Percentiles rank a stretch among this genome's conserved stretches.
phyloP scores from a whole-genome alignment of 2,888 invertebrate genomes.

The Chirona hameri region DNA sequence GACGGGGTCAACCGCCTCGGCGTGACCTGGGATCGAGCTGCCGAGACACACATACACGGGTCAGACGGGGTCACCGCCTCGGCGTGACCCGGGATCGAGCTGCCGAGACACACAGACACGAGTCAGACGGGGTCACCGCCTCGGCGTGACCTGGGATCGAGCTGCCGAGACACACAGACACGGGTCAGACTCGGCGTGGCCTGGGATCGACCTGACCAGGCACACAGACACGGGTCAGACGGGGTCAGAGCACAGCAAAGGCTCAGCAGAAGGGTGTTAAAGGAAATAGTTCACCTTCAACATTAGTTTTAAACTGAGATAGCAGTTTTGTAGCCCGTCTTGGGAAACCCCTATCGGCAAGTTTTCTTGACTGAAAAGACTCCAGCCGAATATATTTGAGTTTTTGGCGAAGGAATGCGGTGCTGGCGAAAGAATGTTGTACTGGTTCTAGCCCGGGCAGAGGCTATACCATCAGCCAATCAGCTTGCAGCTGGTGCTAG shows the following conservation, averaged over 20 bases:
- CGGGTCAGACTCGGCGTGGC: conserved; percentile 73
- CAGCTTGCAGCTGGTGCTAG: too few species aligned
- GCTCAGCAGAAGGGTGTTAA: too few species aligned
- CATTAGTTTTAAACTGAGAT: too few species aligned
- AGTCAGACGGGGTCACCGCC: conserved; percentile 73
- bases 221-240: neutral
- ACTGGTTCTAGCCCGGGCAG: too few species aligned
- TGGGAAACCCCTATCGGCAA: too few species aligned
- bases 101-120: neutral
- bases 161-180: neutral
- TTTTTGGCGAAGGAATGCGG: too few species aligned
- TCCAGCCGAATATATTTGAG: too few species aligned
- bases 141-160: conserved; percentile 95
- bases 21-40: conserved; percentile 84
- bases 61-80: conserved; percentile 87
- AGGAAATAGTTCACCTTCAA: too few species aligned
- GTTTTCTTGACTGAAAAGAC: too few species aligned
- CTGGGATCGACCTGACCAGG: conserved; percentile 67
- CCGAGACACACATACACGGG: neutral
- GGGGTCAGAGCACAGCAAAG: neutral
- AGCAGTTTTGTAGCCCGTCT: too few species aligned
- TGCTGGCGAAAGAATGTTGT: too few species aligned
- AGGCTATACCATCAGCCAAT: too few species aligned
- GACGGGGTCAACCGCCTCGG: conserved; percentile 98
- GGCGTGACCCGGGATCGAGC: conserved; percentile 88